Conservation (phyloP, 2,888 invertebrate species). For the Diplolepis rosae region DNA sequence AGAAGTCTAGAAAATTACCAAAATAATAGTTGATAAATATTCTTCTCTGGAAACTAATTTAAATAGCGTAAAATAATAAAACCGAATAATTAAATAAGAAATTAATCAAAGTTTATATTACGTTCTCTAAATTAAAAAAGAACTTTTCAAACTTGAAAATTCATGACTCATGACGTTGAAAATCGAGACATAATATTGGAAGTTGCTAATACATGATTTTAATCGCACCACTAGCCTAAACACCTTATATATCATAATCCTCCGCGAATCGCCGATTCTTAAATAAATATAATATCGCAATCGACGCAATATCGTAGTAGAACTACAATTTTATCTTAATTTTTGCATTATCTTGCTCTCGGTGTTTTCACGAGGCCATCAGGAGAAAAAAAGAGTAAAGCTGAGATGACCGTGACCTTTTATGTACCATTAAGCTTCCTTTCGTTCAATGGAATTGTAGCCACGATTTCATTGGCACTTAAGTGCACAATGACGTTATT, state of each 20-base stretch:
- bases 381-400: not conserved
- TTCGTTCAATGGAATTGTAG: not conserved
- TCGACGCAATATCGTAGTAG: conserved; percentile 9
- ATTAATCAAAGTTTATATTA: too few species aligned
- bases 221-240: conserved; percentile 25
- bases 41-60: too few species aligned
- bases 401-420: not conserved
- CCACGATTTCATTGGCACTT: not conserved
- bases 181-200: not conserved
- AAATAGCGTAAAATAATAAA: too few species aligned
- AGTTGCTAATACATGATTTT: conserved; percentile 19
- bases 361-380: not conserved
- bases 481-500: not conserved
- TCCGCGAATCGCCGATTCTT: conserved; percentile 18
- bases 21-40: too few species aligned
- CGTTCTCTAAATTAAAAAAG: too few species aligned
- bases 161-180: not conserved
- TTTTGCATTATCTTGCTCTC: conserved; percentile 11
- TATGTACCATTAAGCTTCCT: not conserved
- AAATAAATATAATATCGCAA: conserved; percentile 29
- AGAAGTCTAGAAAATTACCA: too few species aligned
- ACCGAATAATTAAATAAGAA: too few species aligned
- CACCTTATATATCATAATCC: conserved; percentile 14
- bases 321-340: conserved; percentile 20
- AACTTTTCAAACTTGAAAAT: too few species aligned